A percentile compares a stretch with the other conserved stretches of the same genome.
phyloP scores from a whole-genome alignment of 2,888 invertebrate species.

The Cerceris ruficornis region DNA sequence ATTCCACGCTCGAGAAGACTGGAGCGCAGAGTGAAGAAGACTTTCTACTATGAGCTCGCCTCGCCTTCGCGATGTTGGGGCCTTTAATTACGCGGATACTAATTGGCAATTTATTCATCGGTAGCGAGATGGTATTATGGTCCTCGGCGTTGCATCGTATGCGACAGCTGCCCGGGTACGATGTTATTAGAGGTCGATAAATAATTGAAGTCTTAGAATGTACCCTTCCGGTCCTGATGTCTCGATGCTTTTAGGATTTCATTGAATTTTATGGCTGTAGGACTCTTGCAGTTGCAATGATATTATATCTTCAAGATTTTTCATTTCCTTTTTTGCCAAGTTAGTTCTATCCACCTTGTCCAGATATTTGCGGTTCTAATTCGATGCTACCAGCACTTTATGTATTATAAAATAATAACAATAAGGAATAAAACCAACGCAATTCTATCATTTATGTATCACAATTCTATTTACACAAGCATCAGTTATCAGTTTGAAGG shows the following conservation, averaged over 20 bases:
- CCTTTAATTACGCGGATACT: slow-evolving; percentile 48
- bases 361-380: no score
- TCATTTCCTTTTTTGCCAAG: background rate
- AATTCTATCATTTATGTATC: no score
- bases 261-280: no score
- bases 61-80: slow-evolving; percentile 14
- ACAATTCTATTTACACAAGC: no score
- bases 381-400: no score
- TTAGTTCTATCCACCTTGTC: no score
- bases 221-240: background rate
- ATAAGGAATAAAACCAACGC: no score
- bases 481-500: no score
- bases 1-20: slow-evolving; percentile 16
- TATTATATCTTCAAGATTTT: no score
- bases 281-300: no score
- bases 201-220: background rate
- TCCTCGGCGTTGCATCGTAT: slow-evolving; percentile 7
- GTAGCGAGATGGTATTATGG: slow-evolving; percentile 23
- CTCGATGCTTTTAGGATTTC: no score
- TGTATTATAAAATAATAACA: no score
- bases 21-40: slow-evolving; percentile 9
- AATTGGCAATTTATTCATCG: slow-evolving; percentile 57
- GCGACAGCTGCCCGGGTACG: background rate
- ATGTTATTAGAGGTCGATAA: background rate
- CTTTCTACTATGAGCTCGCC: slow-evolving; percentile 17